Percentiles rank a stretch among this genome's conserved stretches.
phyloP scores from a whole-genome alignment of 2,113 vertebrate genomes.

The Boleophthalmus pectinirostris region DNA sequence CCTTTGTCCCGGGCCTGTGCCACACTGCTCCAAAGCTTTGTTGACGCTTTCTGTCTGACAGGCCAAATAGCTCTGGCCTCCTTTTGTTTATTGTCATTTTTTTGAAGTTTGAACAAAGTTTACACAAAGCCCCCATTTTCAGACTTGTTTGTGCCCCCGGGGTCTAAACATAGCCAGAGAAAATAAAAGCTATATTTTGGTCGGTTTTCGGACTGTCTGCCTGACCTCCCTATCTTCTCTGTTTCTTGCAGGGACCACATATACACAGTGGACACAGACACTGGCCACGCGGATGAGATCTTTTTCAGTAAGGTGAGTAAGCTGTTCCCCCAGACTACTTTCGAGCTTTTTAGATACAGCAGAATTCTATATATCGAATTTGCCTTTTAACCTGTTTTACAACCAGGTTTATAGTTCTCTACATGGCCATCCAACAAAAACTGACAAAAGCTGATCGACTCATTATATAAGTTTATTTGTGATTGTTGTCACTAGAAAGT shows the following conservation, averaged over 20 bases:
- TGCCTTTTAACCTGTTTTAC: no score
- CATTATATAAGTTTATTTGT: no score
- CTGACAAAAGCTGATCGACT: no score
- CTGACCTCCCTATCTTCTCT: constrained; percentile 60
- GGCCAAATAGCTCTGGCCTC: constrained; percentile 73
- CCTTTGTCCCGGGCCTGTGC: constrained; percentile 74
- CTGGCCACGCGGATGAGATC: constrained; percentile 91
- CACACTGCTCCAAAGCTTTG: constrained; percentile 72
- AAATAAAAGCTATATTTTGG: constrained; percentile 57
- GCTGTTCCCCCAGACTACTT: constrained; percentile 38
- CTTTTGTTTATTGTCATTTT: constrained; percentile 75
- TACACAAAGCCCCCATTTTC: constrained; percentile 70
- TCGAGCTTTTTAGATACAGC: not conserved
- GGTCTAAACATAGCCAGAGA: constrained; percentile 33
- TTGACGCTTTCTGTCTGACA: constrained; percentile 76
- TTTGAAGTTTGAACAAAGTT: constrained; percentile 75
- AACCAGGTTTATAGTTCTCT: no score
- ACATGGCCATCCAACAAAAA: no score
- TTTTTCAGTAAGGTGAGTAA: constrained; percentile 98
- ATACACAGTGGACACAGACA: constrained; percentile 96
- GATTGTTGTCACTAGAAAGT: no score
- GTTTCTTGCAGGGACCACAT: constrained; percentile 92
- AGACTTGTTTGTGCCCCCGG: constrained; percentile 55
- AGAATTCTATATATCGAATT: no score
- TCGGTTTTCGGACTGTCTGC: constrained; percentile 63